Evolutionary conservation across 23 tunicate genomes (phyloP), one percentile per base, ranked within the genome.

Genomic region (Aplidium turbinatum): DNA sequence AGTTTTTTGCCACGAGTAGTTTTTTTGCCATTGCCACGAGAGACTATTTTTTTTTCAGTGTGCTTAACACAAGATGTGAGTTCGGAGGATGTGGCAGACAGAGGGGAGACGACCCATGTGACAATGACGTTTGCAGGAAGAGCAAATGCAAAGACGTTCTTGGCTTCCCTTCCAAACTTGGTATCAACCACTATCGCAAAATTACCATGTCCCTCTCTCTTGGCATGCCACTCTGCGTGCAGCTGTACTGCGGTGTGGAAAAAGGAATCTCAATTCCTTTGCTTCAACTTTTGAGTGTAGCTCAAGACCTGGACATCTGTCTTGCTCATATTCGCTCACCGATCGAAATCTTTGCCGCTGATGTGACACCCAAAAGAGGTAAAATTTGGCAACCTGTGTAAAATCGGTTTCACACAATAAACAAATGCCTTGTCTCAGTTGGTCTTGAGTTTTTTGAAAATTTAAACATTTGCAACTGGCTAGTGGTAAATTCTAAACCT

Each of bases 251-350:
- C 35, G 53, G 28, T 9, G 75, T 73, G 21, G 32, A 71, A 31
- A 25, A 47, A 0, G 70, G 67, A 7, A 38, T 78, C 19, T 45
- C 57, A 0, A 61, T 42, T 35, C 93, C 93, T 3, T 78, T 60
- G 18, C 53, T 78, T 13, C 83, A 85, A 66, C 64, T 85, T 4
- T 32, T 78, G 29, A 35, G 47, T 33, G 25, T 85, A 19, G 75
- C 93, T 0, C 52, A 58, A 36, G 84, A 85, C 35, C 71, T 85
- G 2, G 76, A 70, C 0, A 33, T 85, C 20, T 85, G 93, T 48
- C 27, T 78, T 22, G 56, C 65, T 29, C 93, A 85, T 47, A 63
- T 51, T 28, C 35, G 52, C 0, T 77, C 74, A 0, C 79, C 84
- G 4, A 22, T 85, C 9, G 73, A 48, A 58, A 71, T 65, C 1